These are phyloP conservation scores for Rachycentron canadum DNA, from an alignment of 2,797 vertebrate genomes.

Conservation along the genomic window DNA sequence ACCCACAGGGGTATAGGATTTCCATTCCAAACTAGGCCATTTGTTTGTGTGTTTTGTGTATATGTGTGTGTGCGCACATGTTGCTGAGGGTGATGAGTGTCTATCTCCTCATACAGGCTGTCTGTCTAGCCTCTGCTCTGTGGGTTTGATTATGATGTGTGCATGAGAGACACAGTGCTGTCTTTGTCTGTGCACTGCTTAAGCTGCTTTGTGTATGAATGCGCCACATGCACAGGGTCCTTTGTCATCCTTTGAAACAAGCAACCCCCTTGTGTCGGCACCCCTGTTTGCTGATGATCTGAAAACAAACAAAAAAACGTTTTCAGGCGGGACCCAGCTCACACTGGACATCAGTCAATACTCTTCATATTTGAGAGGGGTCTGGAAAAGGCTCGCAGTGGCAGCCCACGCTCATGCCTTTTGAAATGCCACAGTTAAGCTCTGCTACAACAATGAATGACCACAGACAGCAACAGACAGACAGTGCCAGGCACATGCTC, in stretches of 20 bases:
- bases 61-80: conserved; percentile 29
- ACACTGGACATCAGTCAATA: conserved; percentile 68
- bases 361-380: conserved; percentile 70
- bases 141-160: conserved; percentile 68
- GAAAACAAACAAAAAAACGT: conserved; percentile 81
- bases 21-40: conserved; percentile 68
- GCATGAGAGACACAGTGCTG: conserved; percentile 64
- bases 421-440: conserved; percentile 76
- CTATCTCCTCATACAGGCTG: conserved; percentile 58
- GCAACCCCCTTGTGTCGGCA: conserved; percentile 67
- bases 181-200: conserved; percentile 71
- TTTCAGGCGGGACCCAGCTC: conserved; percentile 67
- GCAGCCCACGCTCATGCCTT: conserved; percentile 72
- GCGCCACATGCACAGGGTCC: conserved; percentile 69
- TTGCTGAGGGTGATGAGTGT: conserved; percentile 47
- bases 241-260: conserved; percentile 80
- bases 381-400: conserved; percentile 69
- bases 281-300: conserved; percentile 82
- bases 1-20: conserved; percentile 62
- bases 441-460: conserved; percentile 69
- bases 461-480: conserved; percentile 54
- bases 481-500: conserved; percentile 74
- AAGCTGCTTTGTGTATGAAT: conserved; percentile 71
- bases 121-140: conserved; percentile 62
- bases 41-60: conserved; percentile 55